A percentile compares a stretch with the other conserved stretches of the same genome.
phyloP scores from a whole-genome alignment of 37 sponge, comb jelly and placozoan species.

The Bolinopsis microptera region DNA sequence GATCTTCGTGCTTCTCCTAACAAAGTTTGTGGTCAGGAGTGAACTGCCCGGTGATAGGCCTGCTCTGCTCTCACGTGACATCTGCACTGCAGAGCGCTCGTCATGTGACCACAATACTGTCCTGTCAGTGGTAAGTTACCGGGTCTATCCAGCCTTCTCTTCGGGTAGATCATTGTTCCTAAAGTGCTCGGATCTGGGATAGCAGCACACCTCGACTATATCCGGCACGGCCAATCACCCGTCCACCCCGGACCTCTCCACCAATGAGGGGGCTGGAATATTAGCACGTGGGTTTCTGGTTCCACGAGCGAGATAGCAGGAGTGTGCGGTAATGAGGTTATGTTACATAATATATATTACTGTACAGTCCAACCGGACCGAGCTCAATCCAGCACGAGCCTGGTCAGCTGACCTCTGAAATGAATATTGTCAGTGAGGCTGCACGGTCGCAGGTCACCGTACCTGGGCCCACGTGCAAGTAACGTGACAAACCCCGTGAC shows the following conservation, averaged over 20 bases:
- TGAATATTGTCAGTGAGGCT: slow-evolving; percentile 2
- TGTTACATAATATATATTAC: slow-evolving; percentile 23
- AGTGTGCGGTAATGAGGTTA: slow-evolving; percentile 52
- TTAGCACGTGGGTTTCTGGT: neutral
- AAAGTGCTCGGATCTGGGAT: neutral
- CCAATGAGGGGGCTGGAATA: neutral
- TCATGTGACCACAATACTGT: neutral
- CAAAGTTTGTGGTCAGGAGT: slow-evolving; percentile 54
- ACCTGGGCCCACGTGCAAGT: neutral
- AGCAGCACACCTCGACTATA: slow-evolving; percentile 4
- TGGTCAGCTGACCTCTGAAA: slow-evolving; percentile 8
- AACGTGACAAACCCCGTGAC: neutral
- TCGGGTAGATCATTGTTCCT: slow-evolving; percentile 20
- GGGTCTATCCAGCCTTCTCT: slow-evolving; percentile 16
- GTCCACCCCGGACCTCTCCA: neutral
- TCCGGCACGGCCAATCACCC: neutral
- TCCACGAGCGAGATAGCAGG: slow-evolving; percentile 41
- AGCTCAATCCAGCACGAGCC: neutral
- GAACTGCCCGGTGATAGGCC: neutral
- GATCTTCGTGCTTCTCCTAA: neutral
- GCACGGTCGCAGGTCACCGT: neutral
- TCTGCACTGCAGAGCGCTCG: neutral
- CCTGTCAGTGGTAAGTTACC: neutral
- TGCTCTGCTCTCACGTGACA: neutral
- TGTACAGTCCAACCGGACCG: slow-evolving; percentile 42